Evolutionary conservation across 2,113 vertebrate species (phyloP).

Genomic region (Zosterops japonicus): DNA sequence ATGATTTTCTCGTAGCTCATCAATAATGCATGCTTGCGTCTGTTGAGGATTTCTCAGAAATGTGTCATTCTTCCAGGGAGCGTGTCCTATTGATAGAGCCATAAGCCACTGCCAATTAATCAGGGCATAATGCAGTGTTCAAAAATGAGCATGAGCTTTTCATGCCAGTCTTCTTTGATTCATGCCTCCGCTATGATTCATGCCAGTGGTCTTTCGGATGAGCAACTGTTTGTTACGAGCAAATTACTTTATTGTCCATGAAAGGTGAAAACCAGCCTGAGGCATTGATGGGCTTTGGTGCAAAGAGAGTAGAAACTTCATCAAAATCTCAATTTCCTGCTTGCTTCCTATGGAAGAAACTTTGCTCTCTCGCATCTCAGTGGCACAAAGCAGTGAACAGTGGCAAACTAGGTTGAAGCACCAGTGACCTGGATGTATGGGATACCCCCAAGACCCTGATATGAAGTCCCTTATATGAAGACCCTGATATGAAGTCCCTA

Average conservation of each 20-base stretch:
- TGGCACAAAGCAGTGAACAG: background rate
- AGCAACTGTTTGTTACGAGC: background rate
- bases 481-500: background rate
- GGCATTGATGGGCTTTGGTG: background rate
- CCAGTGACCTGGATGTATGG: background rate
- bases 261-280: background rate
- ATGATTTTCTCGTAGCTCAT: conserved; percentile 8
- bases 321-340: background rate
- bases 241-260: background rate
- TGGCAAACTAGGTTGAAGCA: background rate
- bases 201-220: background rate
- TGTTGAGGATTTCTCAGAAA: background rate
- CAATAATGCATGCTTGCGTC: background rate
- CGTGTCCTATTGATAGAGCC: background rate
- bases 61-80: conserved; percentile 9
- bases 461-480: background rate
- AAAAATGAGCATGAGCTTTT: conserved; percentile 18
- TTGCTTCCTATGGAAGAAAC: background rate
- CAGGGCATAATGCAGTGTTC: background rate
- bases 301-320: background rate
- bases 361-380: background rate
- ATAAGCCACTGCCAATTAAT: conserved; percentile 30
- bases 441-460: background rate
- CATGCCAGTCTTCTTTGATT: conserved; percentile 7
- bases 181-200: background rate